Base-by-base conservation (phyloP, 2,888 invertebrate genomes). In the Augochlorella aurata region DNA sequence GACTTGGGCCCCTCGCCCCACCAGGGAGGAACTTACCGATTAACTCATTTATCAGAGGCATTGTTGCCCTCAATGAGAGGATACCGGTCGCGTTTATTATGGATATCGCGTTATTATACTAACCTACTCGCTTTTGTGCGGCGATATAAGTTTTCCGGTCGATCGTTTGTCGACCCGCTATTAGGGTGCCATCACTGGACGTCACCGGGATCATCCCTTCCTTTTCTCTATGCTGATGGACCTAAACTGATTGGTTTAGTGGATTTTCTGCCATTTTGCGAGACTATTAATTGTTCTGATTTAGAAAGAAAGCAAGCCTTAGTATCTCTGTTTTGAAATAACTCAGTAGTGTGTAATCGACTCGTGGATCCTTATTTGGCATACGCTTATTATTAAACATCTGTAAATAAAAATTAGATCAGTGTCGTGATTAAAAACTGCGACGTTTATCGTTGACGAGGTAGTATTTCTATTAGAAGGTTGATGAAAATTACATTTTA, bases 1-100 rank as follows among this genome's bases (percentile, higher is more conserved):
- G 77, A 73, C 76, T 81, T 63, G 74, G 44, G 49, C 81, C 77
- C 70, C 82, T 82, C 81, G 77, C 84, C 87, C 66, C 89, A 89
- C 89, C 88, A 88, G 89, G 90, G 92, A 93, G 93, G 93, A 93
- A 93, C 93, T 93, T 91, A 89, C 90, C 93, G 93, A 93, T 93
- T 93, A 93, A 93, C 93, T 93, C 93, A 93, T 93, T 93, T 93
- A 92, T 91, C 90, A 85, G 86, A 86, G 87, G 91, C 92, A 93
- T 93, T 93, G 93, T 93, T 93, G 91, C 90, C 88, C 90, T 93
- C 92, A 93, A 93, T 93, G 91, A 90, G 92, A 91, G 91, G 90
- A 92, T 89, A 92, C 90, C 87, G 85, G 84, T 79, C 81, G 85
- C 83, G 85, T 86, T 88, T 91, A 90, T 90, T 90, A 88, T 89